phyloP scores from a whole-genome alignment of 2,113 vertebrate species.

The Phylloscopus trochiloides region DNA sequence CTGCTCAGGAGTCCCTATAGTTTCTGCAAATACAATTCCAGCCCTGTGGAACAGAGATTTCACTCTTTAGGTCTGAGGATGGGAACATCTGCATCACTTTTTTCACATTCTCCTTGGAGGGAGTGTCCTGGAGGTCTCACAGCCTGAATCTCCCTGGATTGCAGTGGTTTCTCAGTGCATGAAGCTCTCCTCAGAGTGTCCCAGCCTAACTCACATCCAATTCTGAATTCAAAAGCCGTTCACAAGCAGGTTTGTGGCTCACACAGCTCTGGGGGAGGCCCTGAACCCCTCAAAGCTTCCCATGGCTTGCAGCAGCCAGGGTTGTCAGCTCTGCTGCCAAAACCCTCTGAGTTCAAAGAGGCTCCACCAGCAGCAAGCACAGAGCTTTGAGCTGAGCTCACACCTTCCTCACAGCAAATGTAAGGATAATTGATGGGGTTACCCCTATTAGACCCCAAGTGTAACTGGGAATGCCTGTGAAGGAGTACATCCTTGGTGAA shows the following conservation, averaged over 20 bases:
- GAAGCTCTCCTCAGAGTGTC: background rate
- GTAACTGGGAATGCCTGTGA: background rate
- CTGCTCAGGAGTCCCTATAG: background rate
- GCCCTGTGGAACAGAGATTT: background rate
- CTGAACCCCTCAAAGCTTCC: background rate
- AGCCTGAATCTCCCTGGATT: background rate
- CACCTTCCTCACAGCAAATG: background rate
- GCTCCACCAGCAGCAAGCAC: background rate
- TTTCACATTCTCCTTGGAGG: background rate
- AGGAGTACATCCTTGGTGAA: background rate
- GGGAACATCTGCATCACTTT: background rate
- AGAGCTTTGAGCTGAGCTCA: background rate
- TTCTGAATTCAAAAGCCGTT: background rate
- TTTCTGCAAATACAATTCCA: background rate
- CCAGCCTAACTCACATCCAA: background rate
- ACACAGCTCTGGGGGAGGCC: background rate
- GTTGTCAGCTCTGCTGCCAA: background rate
- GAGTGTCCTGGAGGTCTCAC: background rate
- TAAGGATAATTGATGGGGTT: background rate
- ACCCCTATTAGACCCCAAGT: background rate
- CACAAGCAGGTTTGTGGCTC: background rate
- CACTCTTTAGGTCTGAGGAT: background rate
- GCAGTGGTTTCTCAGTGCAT: background rate
- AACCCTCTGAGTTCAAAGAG: background rate
- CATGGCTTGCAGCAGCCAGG: background rate